These are phyloP conservation scores for Sphaeridia pumilis DNA, from an alignment of 2,888 invertebrate genomes.

Conservation along the genomic window DNA sequence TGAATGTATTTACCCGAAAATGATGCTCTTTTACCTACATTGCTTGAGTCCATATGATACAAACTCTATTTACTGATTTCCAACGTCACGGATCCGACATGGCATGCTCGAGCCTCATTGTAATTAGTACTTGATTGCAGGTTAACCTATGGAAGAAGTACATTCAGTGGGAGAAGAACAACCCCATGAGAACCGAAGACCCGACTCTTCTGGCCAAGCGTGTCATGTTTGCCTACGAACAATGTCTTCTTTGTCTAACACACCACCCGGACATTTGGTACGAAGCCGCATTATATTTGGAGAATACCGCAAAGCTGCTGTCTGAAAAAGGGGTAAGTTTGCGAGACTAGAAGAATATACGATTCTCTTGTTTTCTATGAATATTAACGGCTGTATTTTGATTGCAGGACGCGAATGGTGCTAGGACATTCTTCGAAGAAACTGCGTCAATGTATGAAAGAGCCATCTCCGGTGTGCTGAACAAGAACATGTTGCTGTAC, in stretches of 20 bases:
- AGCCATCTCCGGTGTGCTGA: slow-evolving; percentile 77
- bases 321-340: slow-evolving; percentile 88
- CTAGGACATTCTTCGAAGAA: slow-evolving; percentile 86
- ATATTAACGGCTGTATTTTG: too few species aligned
- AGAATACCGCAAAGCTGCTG: slow-evolving; percentile 83
- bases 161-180: slow-evolving; percentile 92
- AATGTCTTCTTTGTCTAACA: slow-evolving; percentile 87
- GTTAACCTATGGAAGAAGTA: slow-evolving; percentile 99
- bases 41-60: slow-evolving; percentile 15
- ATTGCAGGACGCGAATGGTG: slow-evolving; percentile 78
- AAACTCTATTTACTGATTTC: background rate
- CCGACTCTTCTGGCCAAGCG: slow-evolving; percentile 81
- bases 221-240: slow-evolving; percentile 98
- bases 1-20: background rate
- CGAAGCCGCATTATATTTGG: slow-evolving; percentile 93
- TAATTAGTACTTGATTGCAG: too few species aligned
- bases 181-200: slow-evolving; percentile 93
- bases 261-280: slow-evolving; percentile 99
- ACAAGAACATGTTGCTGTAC: slow-evolving; percentile 83
- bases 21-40: slow-evolving; percentile 11
- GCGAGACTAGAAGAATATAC: too few species aligned
- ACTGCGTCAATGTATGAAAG: slow-evolving; percentile 90
- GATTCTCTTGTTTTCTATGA: too few species aligned
- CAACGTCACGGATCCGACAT: too few species aligned
- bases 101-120: too few species aligned